These are phyloP conservation scores for Nemoura dubitans DNA, from an alignment of 2,888 invertebrate genomes.

Conservation along the genomic window DNA sequence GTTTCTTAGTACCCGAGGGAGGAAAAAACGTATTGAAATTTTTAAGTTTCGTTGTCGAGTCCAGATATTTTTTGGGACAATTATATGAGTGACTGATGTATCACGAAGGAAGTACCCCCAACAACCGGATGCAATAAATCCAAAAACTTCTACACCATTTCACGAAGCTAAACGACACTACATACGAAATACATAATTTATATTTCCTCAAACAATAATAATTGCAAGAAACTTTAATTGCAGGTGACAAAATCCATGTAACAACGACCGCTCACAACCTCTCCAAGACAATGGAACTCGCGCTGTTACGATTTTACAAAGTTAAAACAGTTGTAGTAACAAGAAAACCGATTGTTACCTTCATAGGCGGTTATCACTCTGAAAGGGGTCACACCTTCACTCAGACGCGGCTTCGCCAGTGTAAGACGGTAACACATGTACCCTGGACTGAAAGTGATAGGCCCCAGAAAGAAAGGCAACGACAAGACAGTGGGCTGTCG, in stretches of 20 bases:
- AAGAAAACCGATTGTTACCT: background rate
- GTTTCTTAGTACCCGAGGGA: no score
- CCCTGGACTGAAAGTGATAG: constrained; percentile 20
- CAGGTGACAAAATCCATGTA: background rate
- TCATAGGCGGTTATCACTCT: background rate
- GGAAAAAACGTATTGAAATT: no score
- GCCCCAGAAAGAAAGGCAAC: background rate
- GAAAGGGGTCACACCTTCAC: constrained; percentile 19
- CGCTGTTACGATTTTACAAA: background rate
- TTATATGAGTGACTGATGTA: background rate
- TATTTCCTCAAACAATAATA: background rate
- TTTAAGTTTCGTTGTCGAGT: no score
- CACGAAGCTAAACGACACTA: background rate
- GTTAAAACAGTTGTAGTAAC: background rate
- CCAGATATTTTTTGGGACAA: no score
- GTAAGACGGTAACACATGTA: background rate
- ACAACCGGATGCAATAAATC: background rate
- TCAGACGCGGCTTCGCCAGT: background rate
- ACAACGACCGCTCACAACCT: background rate
- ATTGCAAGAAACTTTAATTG: background rate
- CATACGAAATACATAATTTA: background rate
- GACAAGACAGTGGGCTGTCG: background rate
- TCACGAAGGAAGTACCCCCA: background rate
- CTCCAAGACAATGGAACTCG: background rate
- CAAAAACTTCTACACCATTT: background rate